Percentiles rank a stretch among this genome's conserved stretches.
Conservation (phyloP, 1,140 invertebrate species). For the Macrocentrus cingulum region DNA sequence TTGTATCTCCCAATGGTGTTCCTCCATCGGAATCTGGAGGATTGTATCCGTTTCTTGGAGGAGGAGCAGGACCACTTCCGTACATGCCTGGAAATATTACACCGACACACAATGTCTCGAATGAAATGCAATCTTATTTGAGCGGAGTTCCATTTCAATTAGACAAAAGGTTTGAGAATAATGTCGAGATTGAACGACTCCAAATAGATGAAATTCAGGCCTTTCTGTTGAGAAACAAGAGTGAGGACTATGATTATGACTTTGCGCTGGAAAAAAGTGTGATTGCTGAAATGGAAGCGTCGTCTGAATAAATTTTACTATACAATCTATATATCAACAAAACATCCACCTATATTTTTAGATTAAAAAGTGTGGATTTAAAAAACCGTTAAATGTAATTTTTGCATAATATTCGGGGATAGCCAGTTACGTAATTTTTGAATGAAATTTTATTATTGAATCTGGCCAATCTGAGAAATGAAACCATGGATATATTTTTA, state of each 20-base stretch:
- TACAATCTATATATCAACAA: conserved; percentile 5
- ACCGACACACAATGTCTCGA: conserved; percentile 36
- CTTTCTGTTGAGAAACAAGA: conserved; percentile 44
- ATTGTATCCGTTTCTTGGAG: conserved; percentile 44
- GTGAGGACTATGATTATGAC: conserved; percentile 42
- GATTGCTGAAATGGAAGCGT: conserved; percentile 50
- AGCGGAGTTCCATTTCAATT: conserved; percentile 52
- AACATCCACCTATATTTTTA: too few species aligned
- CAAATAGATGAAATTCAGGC: conserved; percentile 48
- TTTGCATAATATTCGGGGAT: too few species aligned
- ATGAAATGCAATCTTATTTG: conserved; percentile 41
- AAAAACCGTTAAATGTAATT: too few species aligned
- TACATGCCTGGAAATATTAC: too few species aligned
- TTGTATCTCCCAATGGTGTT: conserved; percentile 11
- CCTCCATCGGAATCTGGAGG: conserved; percentile 17
- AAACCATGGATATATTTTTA: too few species aligned
- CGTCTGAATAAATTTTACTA: conserved; percentile 18
- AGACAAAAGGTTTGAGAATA: conserved; percentile 40
- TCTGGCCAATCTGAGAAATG: too few species aligned
- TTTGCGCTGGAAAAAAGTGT: conserved; percentile 51
- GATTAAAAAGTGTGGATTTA: too few species aligned
- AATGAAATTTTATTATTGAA: too few species aligned
- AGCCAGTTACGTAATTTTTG: too few species aligned
- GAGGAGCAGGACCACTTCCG: too few species aligned
- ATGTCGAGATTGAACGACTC: conserved; percentile 45